Conservation (phyloP, 2,888 invertebrate species). For the Tigriopus californicus region DNA sequence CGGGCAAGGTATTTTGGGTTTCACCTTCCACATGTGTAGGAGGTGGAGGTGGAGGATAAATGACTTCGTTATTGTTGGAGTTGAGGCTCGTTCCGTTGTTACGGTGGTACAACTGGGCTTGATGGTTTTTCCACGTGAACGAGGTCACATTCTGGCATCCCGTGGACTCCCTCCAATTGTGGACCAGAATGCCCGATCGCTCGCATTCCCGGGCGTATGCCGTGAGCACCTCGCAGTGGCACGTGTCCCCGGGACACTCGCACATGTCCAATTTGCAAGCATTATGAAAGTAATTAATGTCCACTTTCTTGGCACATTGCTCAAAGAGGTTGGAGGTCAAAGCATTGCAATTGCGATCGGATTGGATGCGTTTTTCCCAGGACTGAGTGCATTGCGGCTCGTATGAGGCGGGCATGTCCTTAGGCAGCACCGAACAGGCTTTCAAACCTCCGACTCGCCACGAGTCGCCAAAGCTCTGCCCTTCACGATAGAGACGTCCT, state of each 20-base stretch:
- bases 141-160: constrained; percentile 32
- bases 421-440: constrained; percentile 37
- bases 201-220: constrained; percentile 76
- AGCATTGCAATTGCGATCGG: constrained; percentile 32
- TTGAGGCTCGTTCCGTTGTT: not conserved
- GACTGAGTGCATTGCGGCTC: constrained; percentile 4
- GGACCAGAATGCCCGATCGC: constrained; percentile 44
- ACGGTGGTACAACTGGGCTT: not conserved
- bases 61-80: too few species aligned
- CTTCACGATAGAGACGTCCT: constrained; percentile 39
- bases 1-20: too few species aligned
- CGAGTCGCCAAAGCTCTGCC: constrained; percentile 55
- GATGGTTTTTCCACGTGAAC: not conserved
- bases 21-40: too few species aligned
- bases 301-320: constrained; percentile 56
- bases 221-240: constrained; percentile 72
- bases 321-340: constrained; percentile 41
- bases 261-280: constrained; percentile 74
- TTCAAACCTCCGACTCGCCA: constrained; percentile 73
- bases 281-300: constrained; percentile 25
- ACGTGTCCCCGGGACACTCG: constrained; percentile 57
- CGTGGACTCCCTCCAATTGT: constrained; percentile 51
- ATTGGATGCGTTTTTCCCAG: constrained; percentile 23
- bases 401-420: not conserved
- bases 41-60: too few species aligned